phyloP scores from a whole-genome alignment of 2,113 vertebrate genomes.

The Numida meleagris region DNA sequence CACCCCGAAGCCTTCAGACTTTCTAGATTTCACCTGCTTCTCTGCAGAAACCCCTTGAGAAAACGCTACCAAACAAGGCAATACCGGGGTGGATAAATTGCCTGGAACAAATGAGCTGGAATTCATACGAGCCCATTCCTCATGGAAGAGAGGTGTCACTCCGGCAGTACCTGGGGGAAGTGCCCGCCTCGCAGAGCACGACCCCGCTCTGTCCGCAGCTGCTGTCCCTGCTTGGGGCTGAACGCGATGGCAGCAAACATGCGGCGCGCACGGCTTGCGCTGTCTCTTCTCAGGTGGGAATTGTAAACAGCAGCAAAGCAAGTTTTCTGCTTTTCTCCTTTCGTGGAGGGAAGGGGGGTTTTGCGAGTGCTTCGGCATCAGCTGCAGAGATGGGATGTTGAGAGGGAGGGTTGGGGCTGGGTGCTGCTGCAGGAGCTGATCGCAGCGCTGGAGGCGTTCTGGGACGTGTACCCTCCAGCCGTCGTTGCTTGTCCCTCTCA shows the following conservation, averaged over 20 bases:
- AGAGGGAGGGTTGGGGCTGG: neutral
- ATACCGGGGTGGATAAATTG: constrained; percentile 60
- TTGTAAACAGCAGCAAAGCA: neutral
- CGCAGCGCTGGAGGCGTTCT: neutral
- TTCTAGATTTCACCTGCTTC: constrained; percentile 61
- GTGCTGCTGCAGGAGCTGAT: neutral
- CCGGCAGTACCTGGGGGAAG: neutral
- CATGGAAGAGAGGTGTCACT: constrained; percentile 8
- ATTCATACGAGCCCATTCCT: constrained; percentile 17
- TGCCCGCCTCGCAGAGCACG: neutral
- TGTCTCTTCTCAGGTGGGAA: neutral
- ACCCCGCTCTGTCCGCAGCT: neutral
- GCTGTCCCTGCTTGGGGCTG: neutral
- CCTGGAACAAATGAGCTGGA: constrained; percentile 60
- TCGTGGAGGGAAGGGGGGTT: neutral
- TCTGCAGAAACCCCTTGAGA: constrained; percentile 57
- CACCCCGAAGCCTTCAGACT: constrained; percentile 52
- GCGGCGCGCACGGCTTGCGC: neutral
- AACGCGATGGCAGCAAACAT: neutral
- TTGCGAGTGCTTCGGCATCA: neutral
- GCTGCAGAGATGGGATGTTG: neutral
- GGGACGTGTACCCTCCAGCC: neutral
- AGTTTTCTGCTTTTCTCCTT: neutral
- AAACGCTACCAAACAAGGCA: constrained; percentile 42
- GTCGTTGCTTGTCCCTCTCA: neutral